Percentiles rank a stretch among this genome's conserved stretches.
These are phyloP conservation scores for Leptopilina clavipes DNA, from an alignment of 1,140 invertebrate genomes.

Conservation along the genomic window DNA sequence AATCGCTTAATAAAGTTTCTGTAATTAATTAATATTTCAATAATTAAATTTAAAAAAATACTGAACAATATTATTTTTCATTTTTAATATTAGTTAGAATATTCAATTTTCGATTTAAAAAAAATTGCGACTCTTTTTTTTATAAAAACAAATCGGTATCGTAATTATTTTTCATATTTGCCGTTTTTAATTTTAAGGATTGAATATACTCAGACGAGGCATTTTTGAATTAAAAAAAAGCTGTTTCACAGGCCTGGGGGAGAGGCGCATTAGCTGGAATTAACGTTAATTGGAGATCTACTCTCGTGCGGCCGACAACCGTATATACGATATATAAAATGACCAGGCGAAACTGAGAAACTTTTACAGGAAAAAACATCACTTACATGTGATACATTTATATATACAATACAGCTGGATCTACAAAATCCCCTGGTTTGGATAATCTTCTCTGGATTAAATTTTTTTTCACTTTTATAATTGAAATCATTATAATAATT, in stretches of 20 bases:
- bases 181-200: conserved; percentile 53
- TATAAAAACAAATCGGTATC: neutral
- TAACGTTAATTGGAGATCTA: conserved; percentile 71
- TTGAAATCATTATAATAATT: neutral
- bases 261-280: conserved; percentile 70
- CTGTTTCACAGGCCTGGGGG: conserved; percentile 58
- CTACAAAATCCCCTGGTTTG: conserved; percentile 41
- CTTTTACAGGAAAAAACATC: conserved; percentile 49
- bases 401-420: conserved; percentile 55
- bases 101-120: too few species aligned
- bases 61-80: too few species aligned
- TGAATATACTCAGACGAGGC: conserved; percentile 58
- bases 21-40: too few species aligned
- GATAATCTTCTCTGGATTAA: conserved; percentile 57
- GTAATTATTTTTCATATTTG: conserved; percentile 30
- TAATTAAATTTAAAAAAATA: too few species aligned
- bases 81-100: too few species aligned
- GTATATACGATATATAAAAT: conserved; percentile 50
- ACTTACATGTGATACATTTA: conserved; percentile 47
- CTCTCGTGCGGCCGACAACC: conserved; percentile 53
- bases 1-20: too few species aligned
- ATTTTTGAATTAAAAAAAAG: conserved; percentile 64
- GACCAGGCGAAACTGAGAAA: conserved; percentile 45
- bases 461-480: conserved; percentile 41
- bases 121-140: too few species aligned